These are phyloP conservation scores for Protonibea diacanthus DNA, from an alignment of 2,797 vertebrate species.

Conservation along the genomic window DNA sequence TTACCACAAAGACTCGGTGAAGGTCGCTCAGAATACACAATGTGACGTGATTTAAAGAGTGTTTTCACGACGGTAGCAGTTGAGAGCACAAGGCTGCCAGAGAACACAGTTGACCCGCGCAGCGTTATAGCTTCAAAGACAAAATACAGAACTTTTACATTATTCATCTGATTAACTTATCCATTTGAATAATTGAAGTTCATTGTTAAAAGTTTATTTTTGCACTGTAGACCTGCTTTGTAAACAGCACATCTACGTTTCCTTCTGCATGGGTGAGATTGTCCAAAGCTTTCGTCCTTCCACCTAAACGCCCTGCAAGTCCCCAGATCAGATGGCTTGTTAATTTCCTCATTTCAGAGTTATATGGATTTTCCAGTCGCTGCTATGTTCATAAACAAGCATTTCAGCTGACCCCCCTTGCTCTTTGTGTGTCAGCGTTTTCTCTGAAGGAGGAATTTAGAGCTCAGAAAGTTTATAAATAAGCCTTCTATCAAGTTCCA, in stretches of 20 bases:
- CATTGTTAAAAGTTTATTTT: slow-evolving; percentile 32
- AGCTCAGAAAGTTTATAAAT: slow-evolving; percentile 99
- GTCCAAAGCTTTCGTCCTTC: slow-evolving; percentile 37
- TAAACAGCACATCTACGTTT: slow-evolving; percentile 33
- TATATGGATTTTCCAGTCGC: slow-evolving; percentile 96
- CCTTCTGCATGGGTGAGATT: slow-evolving; percentile 5
- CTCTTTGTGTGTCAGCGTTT: slow-evolving; percentile 94
- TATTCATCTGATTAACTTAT: background rate
- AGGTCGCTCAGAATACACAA: slow-evolving; percentile 76
- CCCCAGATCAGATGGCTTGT: slow-evolving; percentile 88
- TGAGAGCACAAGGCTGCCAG: slow-evolving; percentile 41
- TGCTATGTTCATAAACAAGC: slow-evolving; percentile 96
- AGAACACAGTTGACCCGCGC: slow-evolving; percentile 40
- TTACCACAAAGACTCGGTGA: slow-evolving; percentile 68
- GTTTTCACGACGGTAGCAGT: slow-evolving; percentile 57
- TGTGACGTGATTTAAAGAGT: slow-evolving; percentile 72
- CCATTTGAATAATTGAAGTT: slow-evolving; percentile 7
- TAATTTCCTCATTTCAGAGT: slow-evolving; percentile 95
- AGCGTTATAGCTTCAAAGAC: slow-evolving; percentile 29
- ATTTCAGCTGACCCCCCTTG: slow-evolving; percentile 87
- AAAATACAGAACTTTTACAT: slow-evolving; percentile 27
- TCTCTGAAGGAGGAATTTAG: slow-evolving; percentile 98
- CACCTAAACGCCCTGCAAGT: slow-evolving; percentile 38
- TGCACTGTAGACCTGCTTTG: background rate
- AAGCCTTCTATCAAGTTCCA: slow-evolving; percentile 99